Evolutionary conservation across 2,888 invertebrate genomes (phyloP).

Genomic region (Xiphydria camelus): DNA sequence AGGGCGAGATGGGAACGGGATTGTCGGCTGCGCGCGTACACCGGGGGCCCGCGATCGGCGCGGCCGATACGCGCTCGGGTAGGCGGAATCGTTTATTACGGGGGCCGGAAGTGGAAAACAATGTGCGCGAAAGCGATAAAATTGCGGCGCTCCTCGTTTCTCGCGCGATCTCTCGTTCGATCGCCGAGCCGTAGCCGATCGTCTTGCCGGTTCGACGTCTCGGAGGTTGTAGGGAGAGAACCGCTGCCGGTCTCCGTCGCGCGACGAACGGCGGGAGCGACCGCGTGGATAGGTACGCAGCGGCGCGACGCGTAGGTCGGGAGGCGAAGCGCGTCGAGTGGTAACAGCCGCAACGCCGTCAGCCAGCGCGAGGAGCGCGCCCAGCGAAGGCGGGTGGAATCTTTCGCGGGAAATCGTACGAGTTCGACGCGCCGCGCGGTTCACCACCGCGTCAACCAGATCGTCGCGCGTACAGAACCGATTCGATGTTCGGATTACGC

Average conservation of each 20-base stretch:
- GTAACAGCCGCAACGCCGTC: slow-evolving; percentile 46
- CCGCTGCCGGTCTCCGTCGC: too few species aligned
- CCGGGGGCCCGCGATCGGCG: slow-evolving; percentile 13
- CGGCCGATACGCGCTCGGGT: slow-evolving; percentile 34
- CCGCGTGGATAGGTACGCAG: too few species aligned
- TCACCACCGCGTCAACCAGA: too few species aligned
- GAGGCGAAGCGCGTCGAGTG: slow-evolving; percentile 19
- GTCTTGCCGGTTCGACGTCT: too few species aligned
- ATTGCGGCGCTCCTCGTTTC: slow-evolving; percentile 11
- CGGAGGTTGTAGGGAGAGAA: too few species aligned
- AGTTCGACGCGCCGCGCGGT: too few species aligned
- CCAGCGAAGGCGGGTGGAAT: slow-evolving; percentile 12
- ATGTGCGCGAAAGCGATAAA: slow-evolving; percentile 39
- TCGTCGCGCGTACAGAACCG: slow-evolving; percentile 7
- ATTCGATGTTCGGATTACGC: slow-evolving; percentile 38
- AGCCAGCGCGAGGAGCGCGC: too few species aligned
- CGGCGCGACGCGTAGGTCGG: too few species aligned
- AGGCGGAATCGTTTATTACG: slow-evolving; percentile 52
- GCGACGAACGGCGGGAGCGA: too few species aligned
- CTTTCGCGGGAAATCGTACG: background rate
- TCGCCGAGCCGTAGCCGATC: too few species aligned
- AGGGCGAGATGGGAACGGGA: slow-evolving; percentile 45
- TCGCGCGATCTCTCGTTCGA: too few species aligned
- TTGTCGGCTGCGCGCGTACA: slow-evolving; percentile 22
- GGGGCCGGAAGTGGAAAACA: slow-evolving; percentile 53